A percentile compares a stretch with the other conserved stretches of the same genome.
Conservation (phyloP, 92 coral and sea anemone genomes). For the Diadumene lineata region DNA sequence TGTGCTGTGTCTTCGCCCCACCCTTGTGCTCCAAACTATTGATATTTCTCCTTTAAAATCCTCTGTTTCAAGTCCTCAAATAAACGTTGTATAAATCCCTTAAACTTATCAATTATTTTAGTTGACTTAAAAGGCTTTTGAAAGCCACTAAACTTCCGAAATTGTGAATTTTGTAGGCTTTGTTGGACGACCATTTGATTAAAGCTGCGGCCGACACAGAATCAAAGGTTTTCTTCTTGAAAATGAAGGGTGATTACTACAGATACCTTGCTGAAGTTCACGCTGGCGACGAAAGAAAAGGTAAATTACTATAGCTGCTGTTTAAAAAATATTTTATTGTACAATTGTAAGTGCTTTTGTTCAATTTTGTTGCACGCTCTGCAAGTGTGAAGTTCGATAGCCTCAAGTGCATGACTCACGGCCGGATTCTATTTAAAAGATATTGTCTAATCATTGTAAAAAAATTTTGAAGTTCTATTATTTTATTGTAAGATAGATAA, state of each 20-base stretch:
- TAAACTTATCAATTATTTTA: neutral
- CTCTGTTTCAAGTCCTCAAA: too few relatives aligned
- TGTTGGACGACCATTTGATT: slow-evolving; percentile 23
- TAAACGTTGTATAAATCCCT: neutral
- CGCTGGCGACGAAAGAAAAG: neutral
- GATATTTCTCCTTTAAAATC: neutral
- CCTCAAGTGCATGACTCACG: neutral
- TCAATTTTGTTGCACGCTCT: neutral
- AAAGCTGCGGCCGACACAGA: slow-evolving; percentile 14
- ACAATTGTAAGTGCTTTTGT: neutral
- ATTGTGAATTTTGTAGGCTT: slow-evolving; percentile 7
- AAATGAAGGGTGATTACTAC: slow-evolving; percentile 87
- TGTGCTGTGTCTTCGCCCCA: slow-evolving; percentile 54
- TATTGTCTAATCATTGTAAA: neutral
- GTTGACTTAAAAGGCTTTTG: neutral
- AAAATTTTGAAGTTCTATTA: neutral
- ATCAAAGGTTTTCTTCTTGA: slow-evolving; percentile 68
- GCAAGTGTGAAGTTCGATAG: too few relatives aligned
- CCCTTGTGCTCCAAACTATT: slow-evolving; percentile 21
- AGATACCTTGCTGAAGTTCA: slow-evolving; percentile 82
- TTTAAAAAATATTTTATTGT: neutral
- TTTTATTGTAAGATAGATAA: neutral
- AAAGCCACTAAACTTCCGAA: neutral
- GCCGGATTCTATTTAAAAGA: neutral
- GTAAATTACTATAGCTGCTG: slow-evolving; percentile 12